Conservation (phyloP, 2,113 vertebrate species). For the Malurus elegans region DNA sequence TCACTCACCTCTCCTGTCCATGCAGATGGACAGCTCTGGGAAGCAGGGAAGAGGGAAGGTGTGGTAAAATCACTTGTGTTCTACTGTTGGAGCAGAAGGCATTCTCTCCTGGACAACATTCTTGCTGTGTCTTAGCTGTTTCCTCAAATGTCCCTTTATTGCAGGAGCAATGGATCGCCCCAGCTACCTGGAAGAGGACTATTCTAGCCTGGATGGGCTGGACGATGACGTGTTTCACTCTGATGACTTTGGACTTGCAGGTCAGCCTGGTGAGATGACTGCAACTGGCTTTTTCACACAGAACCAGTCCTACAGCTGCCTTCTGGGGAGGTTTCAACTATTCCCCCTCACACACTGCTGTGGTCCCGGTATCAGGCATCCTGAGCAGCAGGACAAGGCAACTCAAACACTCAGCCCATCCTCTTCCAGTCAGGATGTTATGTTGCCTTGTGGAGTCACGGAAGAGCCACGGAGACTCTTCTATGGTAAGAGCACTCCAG, state of each 20-base stretch:
- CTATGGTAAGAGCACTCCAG: constrained; percentile 79
- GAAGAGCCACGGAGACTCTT: constrained; percentile 83
- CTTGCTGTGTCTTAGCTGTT: constrained; percentile 25
- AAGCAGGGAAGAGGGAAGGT: not conserved
- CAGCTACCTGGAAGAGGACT: constrained; percentile 74
- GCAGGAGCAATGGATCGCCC: constrained; percentile 79
- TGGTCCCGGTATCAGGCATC: constrained; percentile 75
- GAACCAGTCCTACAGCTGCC: constrained; percentile 77
- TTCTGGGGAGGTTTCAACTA: constrained; percentile 77
- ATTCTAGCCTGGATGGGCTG: constrained; percentile 74
- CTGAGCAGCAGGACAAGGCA: constrained; percentile 81
- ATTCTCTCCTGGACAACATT: constrained; percentile 13
- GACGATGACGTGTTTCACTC: constrained; percentile 83
- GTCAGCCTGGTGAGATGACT: constrained; percentile 75
- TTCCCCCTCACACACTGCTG: constrained; percentile 82
- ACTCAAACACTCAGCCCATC: constrained; percentile 82
- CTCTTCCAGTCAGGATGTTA: constrained; percentile 80
- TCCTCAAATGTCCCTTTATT: constrained; percentile 43
- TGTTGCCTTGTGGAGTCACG: constrained; percentile 83
- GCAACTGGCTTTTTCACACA: constrained; percentile 77
- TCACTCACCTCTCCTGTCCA: not conserved
- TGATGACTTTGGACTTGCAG: constrained; percentile 76
- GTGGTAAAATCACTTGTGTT: not conserved
- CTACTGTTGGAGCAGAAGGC: not conserved
- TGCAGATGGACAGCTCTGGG: not conserved